Conservation (phyloP, 2,888 invertebrate genomes). For the Tortricodes alternella region DNA sequence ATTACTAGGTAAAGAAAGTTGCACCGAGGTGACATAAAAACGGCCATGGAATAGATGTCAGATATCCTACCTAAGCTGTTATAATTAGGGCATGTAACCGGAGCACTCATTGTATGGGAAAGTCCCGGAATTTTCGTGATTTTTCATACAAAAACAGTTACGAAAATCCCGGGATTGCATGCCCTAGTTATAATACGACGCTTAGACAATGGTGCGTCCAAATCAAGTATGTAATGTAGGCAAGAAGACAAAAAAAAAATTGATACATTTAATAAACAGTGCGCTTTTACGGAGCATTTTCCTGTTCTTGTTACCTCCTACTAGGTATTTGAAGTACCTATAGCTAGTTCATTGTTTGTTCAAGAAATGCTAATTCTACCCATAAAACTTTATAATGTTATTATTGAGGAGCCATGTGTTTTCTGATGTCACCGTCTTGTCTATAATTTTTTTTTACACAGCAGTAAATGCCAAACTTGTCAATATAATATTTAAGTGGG, state of each 20-base stretch:
- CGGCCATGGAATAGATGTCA: too few relatives aligned
- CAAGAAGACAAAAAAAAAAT: too few relatives aligned
- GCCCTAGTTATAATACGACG: too few relatives aligned
- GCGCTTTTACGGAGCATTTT: neutral
- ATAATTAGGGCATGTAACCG: too few relatives aligned
- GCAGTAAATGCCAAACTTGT: constrained; percentile 8
- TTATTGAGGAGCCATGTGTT: constrained; percentile 7
- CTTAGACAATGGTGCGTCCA: too few relatives aligned
- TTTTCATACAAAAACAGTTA: too few relatives aligned
- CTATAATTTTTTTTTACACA: constrained; percentile 4
- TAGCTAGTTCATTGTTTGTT: neutral
- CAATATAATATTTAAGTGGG: constrained; percentile 12
- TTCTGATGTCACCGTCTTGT: constrained; percentile 19
- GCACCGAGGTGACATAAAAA: neutral
- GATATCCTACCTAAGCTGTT: too few relatives aligned
- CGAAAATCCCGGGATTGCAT: too few relatives aligned
- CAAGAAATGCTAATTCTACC: constrained; percentile 19
- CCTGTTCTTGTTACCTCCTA: neutral
- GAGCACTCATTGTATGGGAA: too few relatives aligned
- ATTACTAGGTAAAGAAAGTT: constrained; percentile 81
- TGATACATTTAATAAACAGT: too few relatives aligned
- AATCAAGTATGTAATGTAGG: too few relatives aligned
- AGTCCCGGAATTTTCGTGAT: too few relatives aligned
- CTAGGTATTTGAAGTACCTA: neutral
- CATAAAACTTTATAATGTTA: constrained; percentile 4